These are phyloP conservation scores for Hypothenemus hampei DNA, from an alignment of 1,140 invertebrate genomes.

Conservation along the genomic window DNA sequence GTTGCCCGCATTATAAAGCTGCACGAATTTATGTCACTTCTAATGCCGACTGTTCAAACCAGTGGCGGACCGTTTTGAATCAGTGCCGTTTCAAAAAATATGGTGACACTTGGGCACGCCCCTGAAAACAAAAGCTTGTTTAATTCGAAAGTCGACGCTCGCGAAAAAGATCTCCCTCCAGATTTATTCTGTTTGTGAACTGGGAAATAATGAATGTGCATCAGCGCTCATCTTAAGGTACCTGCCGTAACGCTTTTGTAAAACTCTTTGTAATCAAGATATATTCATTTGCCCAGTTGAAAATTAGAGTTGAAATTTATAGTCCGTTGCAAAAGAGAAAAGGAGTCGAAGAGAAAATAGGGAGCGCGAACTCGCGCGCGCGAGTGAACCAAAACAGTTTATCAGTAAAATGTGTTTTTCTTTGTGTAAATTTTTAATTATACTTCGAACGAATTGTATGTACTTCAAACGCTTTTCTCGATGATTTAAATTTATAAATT, in stretches of 20 bases:
- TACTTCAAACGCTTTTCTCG: too few species aligned
- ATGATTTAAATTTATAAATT: too few species aligned
- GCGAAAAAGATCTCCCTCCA: conserved; percentile 15
- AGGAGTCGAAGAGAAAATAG: too few species aligned
- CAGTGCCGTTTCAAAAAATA: too few species aligned
- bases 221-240: conserved; percentile 15
- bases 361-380: too few species aligned
- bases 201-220: conserved; percentile 17
- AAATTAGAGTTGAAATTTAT: conserved; percentile 11
- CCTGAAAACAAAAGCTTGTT: not conserved
- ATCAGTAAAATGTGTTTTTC: too few species aligned
- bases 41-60: conserved; percentile 2
- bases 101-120: too few species aligned
- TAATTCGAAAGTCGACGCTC: conserved; percentile 6
- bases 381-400: too few species aligned
- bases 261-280: conserved; percentile 13
- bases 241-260: conserved; percentile 3
- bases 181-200: conserved; percentile 24
- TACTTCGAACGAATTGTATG: too few species aligned
- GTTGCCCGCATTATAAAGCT: conserved; percentile 20
- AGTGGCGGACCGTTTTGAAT: conserved; percentile 1
- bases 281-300: conserved; percentile 3
- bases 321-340: too few species aligned
- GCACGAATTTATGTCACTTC: conserved; percentile 19
- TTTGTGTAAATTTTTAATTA: too few species aligned